Evolutionary conservation across 1,140 invertebrate genomes (phyloP), one percentile per base, ranked within the genome.

Genomic region (Drosophila mayri): DNA sequence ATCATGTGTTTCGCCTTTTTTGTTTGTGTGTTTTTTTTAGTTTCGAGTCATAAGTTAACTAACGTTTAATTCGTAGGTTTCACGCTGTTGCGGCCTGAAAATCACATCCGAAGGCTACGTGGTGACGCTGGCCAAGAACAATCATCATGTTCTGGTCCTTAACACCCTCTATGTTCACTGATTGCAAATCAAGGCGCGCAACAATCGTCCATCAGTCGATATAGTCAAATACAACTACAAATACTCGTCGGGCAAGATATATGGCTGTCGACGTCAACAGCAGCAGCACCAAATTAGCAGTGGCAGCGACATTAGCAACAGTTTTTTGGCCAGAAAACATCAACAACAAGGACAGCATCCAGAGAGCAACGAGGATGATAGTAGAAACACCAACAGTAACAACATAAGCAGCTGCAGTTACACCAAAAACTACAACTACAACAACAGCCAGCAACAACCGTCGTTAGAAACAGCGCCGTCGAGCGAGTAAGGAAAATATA

Each of bases 41-140:
- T 55, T 14, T 30, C 4, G n/a, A 28, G 41, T 14, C 5, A 38
- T 38, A 20, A 49, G 43, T 38, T 66, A 67, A 68, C 7, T 16
- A 18, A 35, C 22, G n/a, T 35, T 41, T 41, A 44, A n/a, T 65
- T 37, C 54, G 10, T 94, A 99, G 96, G 98, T 99, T 46, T 99
- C 98, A 73, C 96, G 98, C 86, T 99, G 98, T 94, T 99, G 98
- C 93, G 98, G 98, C 50, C 94, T 99, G 82, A 99, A 99, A 94
- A 98, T 99, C 80, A 99, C 98, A 46, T 97, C 97, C 7, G 98
- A 99, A 94, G 98, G 98, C 60, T 98, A 98, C 94, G 96, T 99
- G 74, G 98, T 99, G 77, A 99, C 98, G 58, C 94, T 99, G 93
- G 98, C 98, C 88, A 99, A 99, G 94, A 99, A 99, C 94, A 99